phyloP scores from a whole-genome alignment of 53 echinoderm and acorn worm genomes.

The Paracentrotus lividus region DNA sequence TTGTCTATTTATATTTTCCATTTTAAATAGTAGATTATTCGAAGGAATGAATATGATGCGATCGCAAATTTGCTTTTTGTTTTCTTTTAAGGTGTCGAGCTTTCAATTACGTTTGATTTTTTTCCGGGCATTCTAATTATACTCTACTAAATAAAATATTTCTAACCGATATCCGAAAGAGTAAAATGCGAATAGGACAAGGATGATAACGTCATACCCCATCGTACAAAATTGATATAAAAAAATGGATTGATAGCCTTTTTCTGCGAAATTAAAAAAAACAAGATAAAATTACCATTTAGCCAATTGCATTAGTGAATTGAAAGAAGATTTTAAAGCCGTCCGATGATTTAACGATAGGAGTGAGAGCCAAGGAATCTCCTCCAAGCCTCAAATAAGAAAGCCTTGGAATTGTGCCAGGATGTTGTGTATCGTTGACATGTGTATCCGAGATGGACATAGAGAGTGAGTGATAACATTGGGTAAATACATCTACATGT shows the following conservation, averaged over 20 bases:
- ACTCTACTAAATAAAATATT: neutral
- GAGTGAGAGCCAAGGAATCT: constrained; percentile 20
- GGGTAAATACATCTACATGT: neutral
- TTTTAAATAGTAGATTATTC: too few relatives aligned
- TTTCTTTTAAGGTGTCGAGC: too few relatives aligned
- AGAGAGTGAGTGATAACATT: neutral
- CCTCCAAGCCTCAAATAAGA: constrained; percentile 12
- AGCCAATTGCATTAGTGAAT: neutral
- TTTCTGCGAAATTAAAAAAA: neutral
- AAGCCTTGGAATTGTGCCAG: neutral
- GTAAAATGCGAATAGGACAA: too few relatives aligned
- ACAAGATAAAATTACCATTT: neutral
- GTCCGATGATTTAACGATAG: constrained; percentile 9
- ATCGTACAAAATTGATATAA: neutral
- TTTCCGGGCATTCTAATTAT: too few relatives aligned
- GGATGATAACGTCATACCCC: neutral
- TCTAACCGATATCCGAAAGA: neutral
- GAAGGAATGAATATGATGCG: too few relatives aligned
- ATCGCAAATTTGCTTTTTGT: too few relatives aligned
- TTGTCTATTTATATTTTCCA: too few relatives aligned
- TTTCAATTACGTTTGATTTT: too few relatives aligned
- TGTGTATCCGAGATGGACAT: neutral
- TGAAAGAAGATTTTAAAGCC: neutral
- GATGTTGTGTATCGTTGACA: constrained; percentile 14
- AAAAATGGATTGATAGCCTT: neutral